phyloP scores from a whole-genome alignment of 2,888 invertebrate genomes.

The Phasia obesa region DNA sequence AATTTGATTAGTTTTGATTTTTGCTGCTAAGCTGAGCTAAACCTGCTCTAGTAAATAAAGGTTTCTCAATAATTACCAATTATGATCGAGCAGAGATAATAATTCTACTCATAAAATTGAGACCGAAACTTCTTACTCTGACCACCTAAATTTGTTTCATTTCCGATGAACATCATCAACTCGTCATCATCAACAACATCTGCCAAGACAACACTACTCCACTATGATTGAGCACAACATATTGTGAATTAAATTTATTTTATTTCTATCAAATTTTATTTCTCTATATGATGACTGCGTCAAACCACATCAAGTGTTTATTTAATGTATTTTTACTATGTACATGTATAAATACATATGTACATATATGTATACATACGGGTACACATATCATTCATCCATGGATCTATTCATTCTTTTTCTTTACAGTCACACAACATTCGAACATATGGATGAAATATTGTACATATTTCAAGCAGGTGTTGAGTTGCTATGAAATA shows the following conservation, averaged over 20 bases:
- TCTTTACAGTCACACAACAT: neutral
- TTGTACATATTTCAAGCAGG: conserved; percentile 58
- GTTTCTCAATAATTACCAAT: too few relatives aligned
- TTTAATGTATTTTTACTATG: conserved; percentile 28
- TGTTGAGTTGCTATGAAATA: conserved; percentile 51
- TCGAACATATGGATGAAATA: conserved; percentile 5
- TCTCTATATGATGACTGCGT: conserved; percentile 64
- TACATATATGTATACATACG: too few relatives aligned
- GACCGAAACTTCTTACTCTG: neutral
- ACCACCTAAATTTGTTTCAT: neutral
- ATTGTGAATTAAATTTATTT: conserved; percentile 42
- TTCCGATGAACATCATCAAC: neutral
- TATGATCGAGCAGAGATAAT: too few relatives aligned
- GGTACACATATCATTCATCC: neutral
- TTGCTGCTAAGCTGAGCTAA: too few relatives aligned
- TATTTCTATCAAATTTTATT: conserved; percentile 41
- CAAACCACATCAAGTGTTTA: conserved; percentile 67
- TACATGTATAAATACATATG: too few relatives aligned
- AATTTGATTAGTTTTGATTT: too few relatives aligned
- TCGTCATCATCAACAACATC: conserved; percentile 19
- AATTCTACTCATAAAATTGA: too few relatives aligned
- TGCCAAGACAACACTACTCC: conserved; percentile 25
- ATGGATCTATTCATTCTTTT: neutral
- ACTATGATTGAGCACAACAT: conserved; percentile 9
- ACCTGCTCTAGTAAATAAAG: too few relatives aligned